Evolutionary conservation across 37 sponge, comb jelly and placozoan species (phyloP).

Genomic region (Cliona cf. orientalis): DNA sequence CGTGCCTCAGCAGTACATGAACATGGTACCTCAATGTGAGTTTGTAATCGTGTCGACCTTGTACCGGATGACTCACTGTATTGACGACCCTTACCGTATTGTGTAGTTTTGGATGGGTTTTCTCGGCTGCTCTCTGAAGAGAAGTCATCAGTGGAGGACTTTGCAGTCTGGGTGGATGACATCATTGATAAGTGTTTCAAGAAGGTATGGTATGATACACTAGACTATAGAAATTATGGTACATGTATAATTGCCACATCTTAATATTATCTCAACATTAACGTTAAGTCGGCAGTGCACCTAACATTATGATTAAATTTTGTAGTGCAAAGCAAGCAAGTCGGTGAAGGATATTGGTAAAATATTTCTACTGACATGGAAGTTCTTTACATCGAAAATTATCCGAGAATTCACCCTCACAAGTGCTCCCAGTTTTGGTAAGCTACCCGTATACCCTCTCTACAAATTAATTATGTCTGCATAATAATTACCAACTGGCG

Average conservation of each 20-base stretch:
- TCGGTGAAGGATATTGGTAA: constrained; percentile 14
- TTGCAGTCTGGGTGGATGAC: constrained; percentile 59
- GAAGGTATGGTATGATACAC: too few species aligned
- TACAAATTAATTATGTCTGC: too few species aligned
- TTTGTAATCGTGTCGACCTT: background rate
- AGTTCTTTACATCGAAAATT: constrained; percentile 78
- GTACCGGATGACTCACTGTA: background rate
- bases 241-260: background rate
- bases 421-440: constrained; percentile 87
- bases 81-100: background rate
- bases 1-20: constrained; percentile 25
- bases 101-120: constrained; percentile 67
- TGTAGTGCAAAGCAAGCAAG: background rate
- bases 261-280: background rate
- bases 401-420: constrained; percentile 76
- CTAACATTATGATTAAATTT: background rate
- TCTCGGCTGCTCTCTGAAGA: constrained; percentile 19
- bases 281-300: background rate
- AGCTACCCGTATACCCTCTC: too few species aligned
- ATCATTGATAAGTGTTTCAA: constrained; percentile 46
- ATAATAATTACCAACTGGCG: too few species aligned
- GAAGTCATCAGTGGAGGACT: constrained; percentile 62
- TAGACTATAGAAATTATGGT: background rate
- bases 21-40: constrained; percentile 67
- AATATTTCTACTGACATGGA: constrained; percentile 76